phyloP scores from a whole-genome alignment of 2,113 vertebrate species.

The Andinoacara biseriatus region DNA sequence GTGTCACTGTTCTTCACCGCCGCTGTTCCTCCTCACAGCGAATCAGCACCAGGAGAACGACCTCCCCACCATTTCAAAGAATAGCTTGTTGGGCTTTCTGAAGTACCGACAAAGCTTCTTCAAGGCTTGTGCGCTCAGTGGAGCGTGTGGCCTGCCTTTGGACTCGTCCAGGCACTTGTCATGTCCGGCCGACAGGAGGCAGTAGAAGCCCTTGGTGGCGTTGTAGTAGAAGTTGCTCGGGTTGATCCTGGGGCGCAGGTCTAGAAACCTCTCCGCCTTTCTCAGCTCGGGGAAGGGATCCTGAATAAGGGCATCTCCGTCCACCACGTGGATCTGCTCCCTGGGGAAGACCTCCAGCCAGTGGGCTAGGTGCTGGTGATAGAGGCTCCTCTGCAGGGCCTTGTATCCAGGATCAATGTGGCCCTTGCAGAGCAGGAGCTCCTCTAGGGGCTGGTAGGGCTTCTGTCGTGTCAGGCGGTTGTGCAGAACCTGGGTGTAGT shows the following conservation, averaged over 20 bases:
- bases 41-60: conserved; percentile 84
- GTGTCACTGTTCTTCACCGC: background rate
- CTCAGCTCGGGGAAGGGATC: conserved; percentile 83
- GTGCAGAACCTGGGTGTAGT: conserved; percentile 87
- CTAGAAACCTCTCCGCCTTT: conserved; percentile 81
- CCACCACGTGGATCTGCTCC: conserved; percentile 84
- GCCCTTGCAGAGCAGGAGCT: conserved; percentile 75
- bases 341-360: conserved; percentile 82
- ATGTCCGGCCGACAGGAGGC: conserved; percentile 78
- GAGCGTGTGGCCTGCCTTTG: conserved; percentile 83
- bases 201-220: conserved; percentile 86
- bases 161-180: conserved; percentile 85
- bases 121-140: conserved; percentile 74
- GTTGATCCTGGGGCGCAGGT: conserved; percentile 76
- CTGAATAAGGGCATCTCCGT: conserved; percentile 81
- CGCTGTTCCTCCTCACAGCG: background rate
- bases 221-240: conserved; percentile 86
- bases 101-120: conserved; percentile 81
- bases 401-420: conserved; percentile 79
- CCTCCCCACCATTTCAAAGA: conserved; percentile 84
- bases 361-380: conserved; percentile 78
- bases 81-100: conserved; percentile 78
- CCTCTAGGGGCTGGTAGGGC: conserved; percentile 80
- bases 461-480: conserved; percentile 81
- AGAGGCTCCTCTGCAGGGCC: conserved; percentile 84